Evolutionary conservation across 2,888 invertebrate genomes (phyloP).

Genomic region (Andrena dorsata): DNA sequence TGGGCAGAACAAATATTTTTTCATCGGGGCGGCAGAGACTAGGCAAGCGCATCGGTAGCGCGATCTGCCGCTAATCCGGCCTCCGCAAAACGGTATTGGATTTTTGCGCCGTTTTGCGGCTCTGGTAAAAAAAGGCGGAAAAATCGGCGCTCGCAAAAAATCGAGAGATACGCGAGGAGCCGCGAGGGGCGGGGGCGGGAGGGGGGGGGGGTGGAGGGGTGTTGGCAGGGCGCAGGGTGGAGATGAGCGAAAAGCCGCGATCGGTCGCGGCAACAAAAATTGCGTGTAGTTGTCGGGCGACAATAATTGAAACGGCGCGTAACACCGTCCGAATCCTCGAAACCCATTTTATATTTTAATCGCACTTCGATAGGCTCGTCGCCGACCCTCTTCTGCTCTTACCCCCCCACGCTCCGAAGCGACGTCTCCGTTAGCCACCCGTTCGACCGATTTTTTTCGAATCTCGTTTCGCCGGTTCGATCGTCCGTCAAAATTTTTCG

Average conservation of each 20-base stretch:
- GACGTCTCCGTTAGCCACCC: neutral
- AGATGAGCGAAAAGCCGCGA: conserved; percentile 76
- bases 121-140: conserved; percentile 71
- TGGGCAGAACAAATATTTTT: conserved; percentile 44
- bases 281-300: conserved; percentile 75
- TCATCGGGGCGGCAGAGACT: conserved; percentile 1
- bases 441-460: conserved; percentile 6
- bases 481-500: neutral
- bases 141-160: conserved; percentile 69
- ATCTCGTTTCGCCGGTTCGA: neutral
- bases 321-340: conserved; percentile 82
- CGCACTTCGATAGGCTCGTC: conserved; percentile 77
- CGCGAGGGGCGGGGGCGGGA: conserved; percentile 29
- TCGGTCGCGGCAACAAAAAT: conserved; percentile 77
- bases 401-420: conserved; percentile 20
- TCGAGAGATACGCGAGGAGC: conserved; percentile 54
- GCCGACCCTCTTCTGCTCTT: conserved; percentile 57
- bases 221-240: conserved; percentile 4
- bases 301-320: conserved; percentile 83
- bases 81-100: conserved; percentile 81
- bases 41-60: conserved; percentile 65
- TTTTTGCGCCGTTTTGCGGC: conserved; percentile 78
- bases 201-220: neutral
- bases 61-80: conserved; percentile 76
- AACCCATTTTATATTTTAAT: conserved; percentile 83